Evolutionary conservation across 2,888 invertebrate species (phyloP).

Genomic region (Eupithecia pulchellata): DNA sequence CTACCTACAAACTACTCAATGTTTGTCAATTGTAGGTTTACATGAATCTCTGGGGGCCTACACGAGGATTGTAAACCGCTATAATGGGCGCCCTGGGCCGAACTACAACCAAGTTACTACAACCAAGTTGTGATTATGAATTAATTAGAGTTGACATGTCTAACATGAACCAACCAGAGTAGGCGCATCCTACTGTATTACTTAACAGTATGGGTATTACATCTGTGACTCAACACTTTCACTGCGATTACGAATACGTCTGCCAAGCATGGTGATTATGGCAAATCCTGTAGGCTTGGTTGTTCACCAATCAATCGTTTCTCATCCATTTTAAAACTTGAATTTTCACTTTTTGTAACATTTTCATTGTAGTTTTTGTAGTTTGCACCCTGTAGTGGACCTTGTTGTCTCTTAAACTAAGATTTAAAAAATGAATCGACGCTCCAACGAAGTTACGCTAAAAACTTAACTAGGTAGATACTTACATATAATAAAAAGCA

Average conservation of each 20-base stretch:
- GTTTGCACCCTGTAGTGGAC: neutral
- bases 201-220: too few relatives aligned
- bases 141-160: slow-evolving; percentile 10
- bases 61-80: slow-evolving; percentile 12
- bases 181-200: neutral
- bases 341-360: neutral
- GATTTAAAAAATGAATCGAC: neutral
- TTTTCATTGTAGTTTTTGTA: neutral
- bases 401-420: too few relatives aligned
- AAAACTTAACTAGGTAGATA: neutral
- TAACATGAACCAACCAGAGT: neutral
- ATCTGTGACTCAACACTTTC: too few relatives aligned
- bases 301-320: too few relatives aligned
- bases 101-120: slow-evolving; percentile 18
- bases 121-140: slow-evolving; percentile 20
- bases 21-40: slow-evolving; percentile 7
- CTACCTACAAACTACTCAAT: neutral
- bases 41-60: slow-evolving; percentile 1
- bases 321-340: too few relatives aligned
- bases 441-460: neutral
- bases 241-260: too few relatives aligned
- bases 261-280: too few relatives aligned
- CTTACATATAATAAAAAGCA: neutral
- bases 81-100: slow-evolving; percentile 21
- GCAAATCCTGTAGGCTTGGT: too few relatives aligned